Conservation (phyloP, 2,888 invertebrate species). For the Subacronicta megacephala region DNA sequence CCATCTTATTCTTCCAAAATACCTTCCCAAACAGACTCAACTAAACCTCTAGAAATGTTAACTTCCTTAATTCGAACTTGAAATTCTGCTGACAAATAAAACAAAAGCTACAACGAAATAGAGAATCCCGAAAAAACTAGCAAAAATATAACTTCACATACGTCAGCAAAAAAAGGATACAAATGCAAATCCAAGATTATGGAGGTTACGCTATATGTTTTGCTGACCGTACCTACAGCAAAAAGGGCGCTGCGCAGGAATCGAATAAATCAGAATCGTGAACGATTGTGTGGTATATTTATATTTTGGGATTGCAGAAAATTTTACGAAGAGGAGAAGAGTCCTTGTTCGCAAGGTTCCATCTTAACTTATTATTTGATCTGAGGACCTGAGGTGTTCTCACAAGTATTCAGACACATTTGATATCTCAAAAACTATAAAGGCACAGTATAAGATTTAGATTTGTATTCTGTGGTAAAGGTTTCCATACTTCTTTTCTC, state of each 20-base stretch:
- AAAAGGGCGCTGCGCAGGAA: conserved; percentile 51
- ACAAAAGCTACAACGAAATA: neutral
- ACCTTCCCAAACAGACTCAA: neutral
- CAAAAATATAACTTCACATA: conserved; percentile 29
- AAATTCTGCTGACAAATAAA: neutral
- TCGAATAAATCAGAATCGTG: conserved; percentile 52
- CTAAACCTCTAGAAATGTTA: neutral
- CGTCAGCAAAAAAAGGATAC: conserved; percentile 58
- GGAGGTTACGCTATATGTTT: conserved; percentile 46
- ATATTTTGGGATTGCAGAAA: conserved; percentile 35
- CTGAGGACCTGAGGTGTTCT: too few species aligned
- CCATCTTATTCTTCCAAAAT: too few species aligned
- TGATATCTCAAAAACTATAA: too few species aligned
- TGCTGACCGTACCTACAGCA: conserved; percentile 57
- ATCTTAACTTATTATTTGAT: too few species aligned
- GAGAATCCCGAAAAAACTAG: conserved; percentile 28
- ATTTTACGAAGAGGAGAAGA: conserved; percentile 25
- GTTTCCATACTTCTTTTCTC: too few species aligned
- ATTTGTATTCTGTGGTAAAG: too few species aligned
- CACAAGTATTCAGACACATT: too few species aligned
- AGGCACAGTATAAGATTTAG: too few species aligned
- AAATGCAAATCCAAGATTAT: conserved; percentile 57
- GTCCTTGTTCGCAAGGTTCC: too few species aligned
- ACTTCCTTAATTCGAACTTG: neutral
- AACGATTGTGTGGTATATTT: conserved; percentile 41